Base-by-base conservation (phyloP, 2,797 vertebrate genomes). In the Anabas testudineus region DNA sequence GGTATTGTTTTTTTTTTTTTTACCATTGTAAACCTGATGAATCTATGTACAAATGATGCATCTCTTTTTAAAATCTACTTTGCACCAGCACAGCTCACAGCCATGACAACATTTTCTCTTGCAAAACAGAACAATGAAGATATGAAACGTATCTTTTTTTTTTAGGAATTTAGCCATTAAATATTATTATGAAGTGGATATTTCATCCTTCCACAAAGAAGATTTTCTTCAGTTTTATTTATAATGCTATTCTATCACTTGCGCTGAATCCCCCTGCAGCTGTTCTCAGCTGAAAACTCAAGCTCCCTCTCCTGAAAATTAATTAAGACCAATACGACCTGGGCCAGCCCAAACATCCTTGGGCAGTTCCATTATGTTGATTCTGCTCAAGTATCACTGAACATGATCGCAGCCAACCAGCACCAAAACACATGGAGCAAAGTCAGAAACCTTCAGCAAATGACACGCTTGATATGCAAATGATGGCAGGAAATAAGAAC, bases 341-440 rank as follows among this genome's bases (percentile, higher is more conserved):
- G 68, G 67, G 80, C 72, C 72, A 87, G 88, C 61, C 88, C 84
- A 93, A 93, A 93, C 83, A 92, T 83, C 91, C 88, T 19, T 78
- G 80, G 90, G 91, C 87, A 0, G n/a, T 89, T 88, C 74, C 74
- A 82, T 66, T 67, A 63, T 83, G 80, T 54, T 67, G 77, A 70
- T 76, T 85, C 73, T 81, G 79, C 90, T 90, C 74, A 67, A 74
- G 80, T 89, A 73, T 88, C 90, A 67, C 74, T 83, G 74, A 74
- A 71, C 18, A 47, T 57, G 61, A 81, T 64, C 46, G 62, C 75
- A 22, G 78, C 71, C 78, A 79, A 49, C 52, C 65, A 58, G 70
- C 77, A 59, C 62, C 58, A 51, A 80, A 88, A 68, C 82, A 82
- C 76, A 60, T 74, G 74, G 66, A 82, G 32, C 59, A 15, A 56